Base-by-base conservation (phyloP, 2,888 invertebrate genomes). In the Venusia cambrica region DNA sequence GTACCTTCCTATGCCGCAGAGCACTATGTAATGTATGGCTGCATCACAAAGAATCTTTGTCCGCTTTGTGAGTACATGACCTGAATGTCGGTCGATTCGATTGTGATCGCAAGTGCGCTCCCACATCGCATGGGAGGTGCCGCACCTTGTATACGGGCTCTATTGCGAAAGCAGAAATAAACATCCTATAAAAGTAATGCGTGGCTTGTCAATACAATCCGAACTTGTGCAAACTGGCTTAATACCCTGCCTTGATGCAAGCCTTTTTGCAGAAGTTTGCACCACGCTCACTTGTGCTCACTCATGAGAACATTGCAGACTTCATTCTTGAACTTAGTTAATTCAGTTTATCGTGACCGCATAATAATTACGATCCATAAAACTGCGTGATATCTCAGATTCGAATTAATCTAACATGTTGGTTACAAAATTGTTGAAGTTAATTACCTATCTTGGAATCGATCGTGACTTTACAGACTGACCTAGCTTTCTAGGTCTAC, bases 1-100 rank as follows among this genome's bases (percentile, higher is more conserved):
- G n/a, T n/a, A n/a, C n/a, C n/a, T n/a, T n/a, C n/a, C n/a, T n/a
- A 20, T 37, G 30, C 34, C 33, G 26, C 28, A 34, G 38, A 38
- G 18, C 18, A 29, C 27, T 34, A 11, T 14, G 6, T 21, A 37
- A 11, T 14, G 6, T 21, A 37, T 40, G 19, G 21, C 35, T 41
- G 29, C 24, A 37, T 9, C 16, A 25, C 60, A 78, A 78, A 75
- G 62, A 63, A 67, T 66, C 62, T 71, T 76, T 80, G 75, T 78
- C 67, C 47, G 57, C 63, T 63, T 77, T 76, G 71, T 78, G 54
- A 54, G 50, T 52, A 55, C 52, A 51, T 41, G 48, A 44, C 38
- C 50, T 62, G 64, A 71, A 67, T 71, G 62, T 50, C 51, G 60
- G 62, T 60, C 62, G 62, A 75, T 76, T 60, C 62, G 62, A 75